Percentiles rank a stretch among this genome's conserved stretches.
Evolutionary conservation across 2,888 invertebrate genomes (phyloP).

Genomic region (Hecatera dysodea): DNA sequence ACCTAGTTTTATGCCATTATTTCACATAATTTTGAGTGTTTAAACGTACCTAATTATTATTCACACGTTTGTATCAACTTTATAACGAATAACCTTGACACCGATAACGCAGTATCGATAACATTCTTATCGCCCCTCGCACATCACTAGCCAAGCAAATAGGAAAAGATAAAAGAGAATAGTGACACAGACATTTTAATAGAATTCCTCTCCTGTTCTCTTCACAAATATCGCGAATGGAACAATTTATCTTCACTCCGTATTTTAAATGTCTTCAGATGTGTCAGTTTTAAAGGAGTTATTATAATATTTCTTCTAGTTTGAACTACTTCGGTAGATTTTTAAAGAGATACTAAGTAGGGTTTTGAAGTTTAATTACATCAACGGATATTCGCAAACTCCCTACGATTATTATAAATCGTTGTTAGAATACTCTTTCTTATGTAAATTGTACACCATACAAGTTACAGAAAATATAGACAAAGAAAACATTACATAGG

Average conservation of each 20-base stretch:
- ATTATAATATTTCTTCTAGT: conserved; percentile 24
- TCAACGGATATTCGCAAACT: no score
- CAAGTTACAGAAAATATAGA: no score
- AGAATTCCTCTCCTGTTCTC: conserved; percentile 76
- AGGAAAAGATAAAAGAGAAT: conserved; percentile 76
- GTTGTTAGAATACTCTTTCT: no score
- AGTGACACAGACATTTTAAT: conserved; percentile 79
- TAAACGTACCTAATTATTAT: no score
- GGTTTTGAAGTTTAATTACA: no score
- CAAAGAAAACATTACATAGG: no score
- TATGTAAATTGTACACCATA: no score
- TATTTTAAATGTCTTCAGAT: conserved; percentile 58
- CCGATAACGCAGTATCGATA: conserved; percentile 58
- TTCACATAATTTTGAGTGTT: no score
- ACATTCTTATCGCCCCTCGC: conserved; percentile 24
- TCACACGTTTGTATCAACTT: no score
- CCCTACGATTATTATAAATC: no score
- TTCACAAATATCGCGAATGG: conserved; percentile 65
- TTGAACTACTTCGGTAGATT: neutral
- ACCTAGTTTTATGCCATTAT: no score
- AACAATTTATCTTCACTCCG: conserved; percentile 69
- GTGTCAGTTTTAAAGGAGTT: conserved; percentile 28
- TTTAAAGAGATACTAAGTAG: no score
- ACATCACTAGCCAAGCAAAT: conserved; percentile 72
- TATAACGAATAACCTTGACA: conserved; percentile 49